Percentiles rank a stretch among this genome's conserved stretches.
These are phyloP conservation scores for Marcusenius ussheri DNA, from an alignment of 2,113 vertebrate genomes.

Conservation along the genomic window DNA sequence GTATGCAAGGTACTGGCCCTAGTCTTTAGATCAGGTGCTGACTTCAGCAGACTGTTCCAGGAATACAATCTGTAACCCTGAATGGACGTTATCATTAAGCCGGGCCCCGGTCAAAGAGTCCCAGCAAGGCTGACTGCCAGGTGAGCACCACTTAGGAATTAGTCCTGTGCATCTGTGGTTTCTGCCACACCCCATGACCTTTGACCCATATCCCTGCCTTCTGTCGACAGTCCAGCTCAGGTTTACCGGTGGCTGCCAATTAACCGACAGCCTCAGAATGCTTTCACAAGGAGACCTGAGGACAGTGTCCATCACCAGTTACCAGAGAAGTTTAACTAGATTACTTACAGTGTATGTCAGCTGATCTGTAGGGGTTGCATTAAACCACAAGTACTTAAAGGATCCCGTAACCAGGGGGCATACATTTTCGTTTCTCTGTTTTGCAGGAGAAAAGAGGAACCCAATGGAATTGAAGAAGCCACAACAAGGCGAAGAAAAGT, in stretches of 20 bases:
- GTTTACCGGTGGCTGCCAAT: background rate
- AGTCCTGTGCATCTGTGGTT: background rate
- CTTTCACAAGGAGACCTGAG: background rate
- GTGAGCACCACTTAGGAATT: background rate
- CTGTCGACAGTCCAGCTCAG: background rate
- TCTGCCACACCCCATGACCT: background rate
- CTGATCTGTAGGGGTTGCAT: background rate
- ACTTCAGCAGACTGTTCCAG: background rate
- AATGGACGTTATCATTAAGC: background rate
- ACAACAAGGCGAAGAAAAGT: conserved; percentile 49
- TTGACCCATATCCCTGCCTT: background rate
- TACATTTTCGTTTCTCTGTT: background rate
- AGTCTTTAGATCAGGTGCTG: background rate
- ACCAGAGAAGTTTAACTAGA: conserved; percentile 6
- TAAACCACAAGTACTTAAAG: background rate
- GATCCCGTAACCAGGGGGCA: background rate
- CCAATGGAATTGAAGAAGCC: conserved; percentile 33
- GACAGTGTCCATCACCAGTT: conserved; percentile 2
- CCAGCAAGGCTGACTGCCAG: background rate
- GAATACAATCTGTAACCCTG: background rate
- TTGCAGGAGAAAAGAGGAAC: conserved; percentile 47
- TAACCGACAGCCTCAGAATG: background rate
- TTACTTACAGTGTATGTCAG: background rate
- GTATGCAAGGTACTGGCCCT: background rate
- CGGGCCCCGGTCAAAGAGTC: background rate